Base-by-base conservation (phyloP, 2,888 invertebrate genomes). In the Plebejus anna region DNA sequence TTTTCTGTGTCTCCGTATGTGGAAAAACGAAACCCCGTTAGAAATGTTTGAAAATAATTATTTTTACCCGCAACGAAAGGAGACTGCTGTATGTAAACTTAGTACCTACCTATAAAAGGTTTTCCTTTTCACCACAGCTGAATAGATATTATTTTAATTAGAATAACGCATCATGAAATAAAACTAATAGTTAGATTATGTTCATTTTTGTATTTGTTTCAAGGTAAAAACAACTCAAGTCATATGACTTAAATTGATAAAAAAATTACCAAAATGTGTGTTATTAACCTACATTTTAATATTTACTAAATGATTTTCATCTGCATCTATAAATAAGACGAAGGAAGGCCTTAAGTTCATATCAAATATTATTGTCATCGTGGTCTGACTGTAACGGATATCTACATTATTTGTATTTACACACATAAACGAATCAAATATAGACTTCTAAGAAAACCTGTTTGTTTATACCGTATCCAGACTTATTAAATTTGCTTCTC, bases 301-400 rank as follows among this genome's bases (percentile, higher is more conserved):
- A 55, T 73, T 73, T 73, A 73, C 55, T 9, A 3, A 51, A 73
- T 73, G 5, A 55, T 73, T 55, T 73, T 73, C 72, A 22, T 72
- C 32, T 55, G 55, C 51, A 9, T 51, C 72, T 51, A 72, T 51
- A 55, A 55, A 73, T 73, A 32, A 55, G 51, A 51, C 32, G 32
- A 55, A 55, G 51, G 73, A 73, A 73, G 73, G 51, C 73, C 32
- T 51, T 73, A 55, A 73, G 32, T 55, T 51, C 2, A 73, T 32
- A 73, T 51, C 73, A 73, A 73, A 73, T 73, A 73, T 55, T 32
- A 73, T 73, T 73, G 73, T 73, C 51, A 73, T 28, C 16, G 32
- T 55, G 55, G 55, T 13, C 28, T 66, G 32, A 66, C 66, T 66
- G 66, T 66, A 13, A 66, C 32, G 32, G 66, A 32, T 66, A 66